Evolutionary conservation across 2,888 invertebrate species (phyloP).

Genomic region (Aphodius granarius): DNA sequence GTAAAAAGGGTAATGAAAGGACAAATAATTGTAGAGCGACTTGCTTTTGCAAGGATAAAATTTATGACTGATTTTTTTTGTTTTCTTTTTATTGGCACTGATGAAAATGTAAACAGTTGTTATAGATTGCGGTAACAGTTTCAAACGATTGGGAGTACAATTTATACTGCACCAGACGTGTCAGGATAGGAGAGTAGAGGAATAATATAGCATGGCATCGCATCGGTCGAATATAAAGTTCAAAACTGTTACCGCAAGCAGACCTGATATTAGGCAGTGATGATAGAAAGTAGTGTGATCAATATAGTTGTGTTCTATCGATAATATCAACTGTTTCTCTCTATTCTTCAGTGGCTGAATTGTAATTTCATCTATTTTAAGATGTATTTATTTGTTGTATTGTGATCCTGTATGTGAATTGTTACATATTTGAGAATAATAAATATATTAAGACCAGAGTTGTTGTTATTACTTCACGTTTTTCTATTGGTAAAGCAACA

Average conservation of each 20-base stretch:
- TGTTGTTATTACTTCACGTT: no score
- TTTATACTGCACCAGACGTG: no score
- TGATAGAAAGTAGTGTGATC: no score
- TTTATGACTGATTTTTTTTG: conserved; percentile 47
- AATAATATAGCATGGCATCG: no score
- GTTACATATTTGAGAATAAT: background rate
- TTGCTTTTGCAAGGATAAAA: conserved; percentile 67
- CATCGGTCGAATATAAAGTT: no score
- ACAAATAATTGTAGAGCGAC: conserved; percentile 69
- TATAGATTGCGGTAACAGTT: no score
- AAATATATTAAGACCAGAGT: background rate
- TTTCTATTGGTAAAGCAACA: no score
- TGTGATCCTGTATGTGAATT: background rate
- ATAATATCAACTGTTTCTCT: background rate
- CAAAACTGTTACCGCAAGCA: no score
- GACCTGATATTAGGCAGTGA: no score
- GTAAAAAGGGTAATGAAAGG: conserved; percentile 59
- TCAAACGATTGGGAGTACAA: no score
- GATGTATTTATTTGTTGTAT: background rate
- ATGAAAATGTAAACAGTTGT: background rate
- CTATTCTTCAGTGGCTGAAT: background rate
- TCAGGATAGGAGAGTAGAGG: no score
- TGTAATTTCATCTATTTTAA: background rate
- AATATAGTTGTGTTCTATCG: no score
- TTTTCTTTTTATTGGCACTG: background rate